Conservation (phyloP, 2,888 invertebrate genomes). For the Lamellibrachia columna region DNA sequence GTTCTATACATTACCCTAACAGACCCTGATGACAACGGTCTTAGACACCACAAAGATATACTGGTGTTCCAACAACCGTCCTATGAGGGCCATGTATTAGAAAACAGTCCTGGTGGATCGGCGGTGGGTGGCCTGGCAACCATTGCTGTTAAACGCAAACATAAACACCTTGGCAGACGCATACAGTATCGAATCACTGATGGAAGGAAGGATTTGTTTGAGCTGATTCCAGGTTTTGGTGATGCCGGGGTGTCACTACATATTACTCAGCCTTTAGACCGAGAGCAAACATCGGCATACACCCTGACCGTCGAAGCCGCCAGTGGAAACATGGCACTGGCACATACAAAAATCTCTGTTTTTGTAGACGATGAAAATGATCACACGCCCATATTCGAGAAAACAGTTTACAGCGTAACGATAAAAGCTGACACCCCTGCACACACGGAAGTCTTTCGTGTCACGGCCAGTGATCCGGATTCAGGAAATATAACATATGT, state of each 20-base stretch:
- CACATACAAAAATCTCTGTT: slow-evolving; percentile 60
- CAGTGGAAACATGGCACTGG: slow-evolving; percentile 69
- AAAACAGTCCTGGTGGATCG: slow-evolving; percentile 35
- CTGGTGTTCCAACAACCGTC: slow-evolving; percentile 34
- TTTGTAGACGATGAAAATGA: slow-evolving; percentile 38
- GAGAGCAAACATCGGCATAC: slow-evolving; percentile 79
- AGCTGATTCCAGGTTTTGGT: slow-evolving; percentile 29
- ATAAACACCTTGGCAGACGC: neutral
- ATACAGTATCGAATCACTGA: slow-evolving; percentile 31
- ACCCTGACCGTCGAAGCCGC: slow-evolving; percentile 73
- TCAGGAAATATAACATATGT: slow-evolving; percentile 32
- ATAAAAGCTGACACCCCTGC: slow-evolving; percentile 34
- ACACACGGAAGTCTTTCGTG: slow-evolving; percentile 26
- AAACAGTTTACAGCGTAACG: slow-evolving; percentile 29
- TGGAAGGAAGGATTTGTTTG: slow-evolving; percentile 35
- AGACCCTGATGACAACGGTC: neutral
- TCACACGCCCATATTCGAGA: slow-evolving; percentile 37
- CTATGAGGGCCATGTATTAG: slow-evolving; percentile 39
- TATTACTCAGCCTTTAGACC: slow-evolving; percentile 75
- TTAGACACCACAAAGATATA: slow-evolving; percentile 30
- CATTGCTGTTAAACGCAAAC: slow-evolving; percentile 21
- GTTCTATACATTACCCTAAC: slow-evolving; percentile 38
- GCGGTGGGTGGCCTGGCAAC: slow-evolving; percentile 34
- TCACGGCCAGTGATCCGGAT: slow-evolving; percentile 36
- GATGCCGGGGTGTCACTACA: slow-evolving; percentile 39